Evolutionary conservation across 2,113 vertebrate species (phyloP), one percentile per base, ranked within the genome.

Genomic region (Sialia sialis): DNA sequence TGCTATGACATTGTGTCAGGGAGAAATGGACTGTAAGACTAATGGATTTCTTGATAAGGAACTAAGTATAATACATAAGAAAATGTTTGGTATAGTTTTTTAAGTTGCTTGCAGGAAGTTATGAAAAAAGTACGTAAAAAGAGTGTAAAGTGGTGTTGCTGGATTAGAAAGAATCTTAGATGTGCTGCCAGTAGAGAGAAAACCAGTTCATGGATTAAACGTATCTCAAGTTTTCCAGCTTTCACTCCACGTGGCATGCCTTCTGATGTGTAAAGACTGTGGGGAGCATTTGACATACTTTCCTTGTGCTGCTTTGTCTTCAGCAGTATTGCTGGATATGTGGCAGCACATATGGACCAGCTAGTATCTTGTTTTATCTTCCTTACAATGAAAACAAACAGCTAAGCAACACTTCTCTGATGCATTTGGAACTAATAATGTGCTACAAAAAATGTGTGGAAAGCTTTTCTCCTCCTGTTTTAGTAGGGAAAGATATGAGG

Each of bases 261-360:
- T 90, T 96, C 84, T 80, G 68, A 83, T 93, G 38, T 86, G 59
- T 46, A 85, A 93, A 92, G 38, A 39, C 78, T 93, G 69, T 94
- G 84, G 75, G 25, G 59, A 90, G 55, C 7, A 0, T 80, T 85
- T 91, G 49, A 79, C 88, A 59, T 84, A 73, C 11, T 87, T 70
- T 68, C 64, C 32, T 69, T 59, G 12, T 91, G 7, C 58, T 89
- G 66, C 62, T 80, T 38, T 77, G 18, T 74, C 54, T 73, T 88
- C 70, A 80, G 88, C 88, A 63, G 38, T 69, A 25, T 84, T 94
- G 84, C 54, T 92, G 85, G 54, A 10, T 90, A 58, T 80, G 41
- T 88, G 67, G 66, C 78, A 94, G 88, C 75, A 66, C 92, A 93
- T 95, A 94, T 51, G 90, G 88, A 69, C 49, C 46, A 90, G 62